Base-by-base conservation (phyloP, 2,888 invertebrate genomes). In the Rhorus exstirpatorius region DNA sequence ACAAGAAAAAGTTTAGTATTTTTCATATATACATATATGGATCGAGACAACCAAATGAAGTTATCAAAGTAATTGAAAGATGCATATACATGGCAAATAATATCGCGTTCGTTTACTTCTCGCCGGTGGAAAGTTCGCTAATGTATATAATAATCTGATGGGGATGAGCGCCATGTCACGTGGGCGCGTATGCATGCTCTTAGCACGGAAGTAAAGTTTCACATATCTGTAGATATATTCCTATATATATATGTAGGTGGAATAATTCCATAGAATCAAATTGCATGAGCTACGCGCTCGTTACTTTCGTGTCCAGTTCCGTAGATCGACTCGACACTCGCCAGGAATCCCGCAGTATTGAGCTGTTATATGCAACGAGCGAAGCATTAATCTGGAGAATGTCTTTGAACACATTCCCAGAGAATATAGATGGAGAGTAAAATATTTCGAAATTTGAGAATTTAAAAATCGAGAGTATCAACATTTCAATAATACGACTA, bases 191-290 rank as follows among this genome's bases (percentile, higher is more conserved):
- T 51, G 51, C 76, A 71, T 44, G 60, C 41, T 51, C 72, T 81
- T 19, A 72, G 63, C 71, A 77, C 81, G 81, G 81, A 81, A 81
- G 77, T 81, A 67, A 53, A 81, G 46, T 81, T 77, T 77, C 53
- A 61, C 71, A 61, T 14, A 68, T n/a, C 6, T 14, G 49, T 58
- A 14, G 10, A 38, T 17, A 61, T 26, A 70, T 46, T 14, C 26
- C 0, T 19, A 46, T 10, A 41, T 10, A n/a, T 14, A 24, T 8
- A 24, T 24, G 14, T 24, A 38, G 44, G 51, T 7, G 24, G 41
- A 17, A 55, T 70, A 65, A 81, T 71, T 58, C 12, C 51, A 58
- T 24, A 24, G 24, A 71, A 65, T 14, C n/a, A 67, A 71, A 81
- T 76, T 49, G 63, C 68, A 17, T 6, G 38, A 3, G 41, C 24